These are phyloP conservation scores for Lottia scabra DNA, from an alignment of 2,888 invertebrate genomes.

Conservation along the genomic window DNA sequence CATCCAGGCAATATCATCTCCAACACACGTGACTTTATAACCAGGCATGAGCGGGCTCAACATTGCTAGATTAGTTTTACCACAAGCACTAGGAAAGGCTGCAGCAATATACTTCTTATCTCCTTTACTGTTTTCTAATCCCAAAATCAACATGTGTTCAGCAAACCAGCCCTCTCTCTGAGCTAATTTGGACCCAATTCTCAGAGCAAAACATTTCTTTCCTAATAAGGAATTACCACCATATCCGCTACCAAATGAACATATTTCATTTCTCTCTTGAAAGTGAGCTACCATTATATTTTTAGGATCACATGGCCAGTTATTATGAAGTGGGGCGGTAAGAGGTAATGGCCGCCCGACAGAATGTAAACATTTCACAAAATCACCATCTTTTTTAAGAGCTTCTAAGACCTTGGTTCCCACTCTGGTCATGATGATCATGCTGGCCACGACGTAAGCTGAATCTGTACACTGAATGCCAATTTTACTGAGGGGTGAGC, in stretches of 20 bases:
- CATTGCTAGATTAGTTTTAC: constrained; percentile 99
- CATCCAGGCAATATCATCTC: constrained; percentile 97
- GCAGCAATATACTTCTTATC: constrained; percentile 90
- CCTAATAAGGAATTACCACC: constrained; percentile 97
- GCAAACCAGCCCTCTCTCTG: constrained; percentile 98
- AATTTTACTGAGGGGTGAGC: constrained; percentile 94
- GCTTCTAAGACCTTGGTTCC: constrained; percentile 75
- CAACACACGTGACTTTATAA: constrained; percentile 75
- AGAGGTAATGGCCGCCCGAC: constrained; percentile 83
- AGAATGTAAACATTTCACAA: constrained; percentile 93
- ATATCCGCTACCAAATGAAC: constrained; percentile 94
- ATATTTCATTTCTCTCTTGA: constrained; percentile 86
- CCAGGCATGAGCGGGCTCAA: constrained; percentile 93
- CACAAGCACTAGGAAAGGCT: constrained; percentile 98
- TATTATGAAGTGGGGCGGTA: constrained; percentile 72
- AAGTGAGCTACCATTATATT: constrained; percentile 92
- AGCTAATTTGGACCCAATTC: constrained; percentile 95
- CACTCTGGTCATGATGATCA: constrained; percentile 98
- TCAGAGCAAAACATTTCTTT: constrained; percentile 97
- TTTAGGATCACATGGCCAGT: constrained; percentile 97
- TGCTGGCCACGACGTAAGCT: constrained; percentile 96
- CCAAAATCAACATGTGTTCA: constrained; percentile 98
- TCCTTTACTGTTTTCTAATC: constrained; percentile 91
- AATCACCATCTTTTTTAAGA: constrained; percentile 77
- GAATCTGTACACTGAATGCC: constrained; percentile 97